These are phyloP conservation scores for Selene dorsalis DNA, from an alignment of 2,797 vertebrate species.

Conservation along the genomic window DNA sequence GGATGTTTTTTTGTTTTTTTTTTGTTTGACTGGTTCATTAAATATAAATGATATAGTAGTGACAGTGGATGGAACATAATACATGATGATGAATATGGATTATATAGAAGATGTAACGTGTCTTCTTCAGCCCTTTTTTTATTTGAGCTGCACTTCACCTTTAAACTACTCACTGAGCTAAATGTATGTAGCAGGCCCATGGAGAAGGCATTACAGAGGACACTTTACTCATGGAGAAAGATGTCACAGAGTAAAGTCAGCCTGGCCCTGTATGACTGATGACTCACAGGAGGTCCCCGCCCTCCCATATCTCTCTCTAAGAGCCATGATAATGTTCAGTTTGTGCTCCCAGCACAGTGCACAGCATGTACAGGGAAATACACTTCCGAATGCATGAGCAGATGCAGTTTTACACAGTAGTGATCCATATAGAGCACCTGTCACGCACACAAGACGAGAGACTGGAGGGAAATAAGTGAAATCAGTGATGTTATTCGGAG, in stretches of 20 bases:
- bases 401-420: constrained; percentile 15
- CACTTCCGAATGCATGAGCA: constrained; percentile 32
- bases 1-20: not conserved
- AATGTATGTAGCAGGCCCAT: constrained; percentile 40
- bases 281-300: constrained; percentile 49
- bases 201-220: constrained; percentile 57
- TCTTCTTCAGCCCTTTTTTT: not conserved
- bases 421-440: not conserved
- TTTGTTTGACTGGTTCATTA: not conserved
- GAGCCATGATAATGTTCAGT: constrained; percentile 43
- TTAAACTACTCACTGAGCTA: constrained; percentile 18
- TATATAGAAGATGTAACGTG: not conserved
- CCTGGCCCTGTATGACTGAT: constrained; percentile 49
- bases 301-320: constrained; percentile 14
- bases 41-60: not conserved
- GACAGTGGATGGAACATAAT: not conserved
- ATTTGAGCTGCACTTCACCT: constrained; percentile 22
- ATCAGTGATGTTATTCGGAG: constrained; percentile 24
- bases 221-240: constrained; percentile 38
- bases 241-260: constrained; percentile 27
- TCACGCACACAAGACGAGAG: not conserved
- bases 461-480: constrained; percentile 2
- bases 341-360: constrained; percentile 29
- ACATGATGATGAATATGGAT: constrained; percentile 8
- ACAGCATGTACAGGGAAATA: constrained; percentile 44